Base-by-base conservation (phyloP, 2,113 vertebrate genomes). In the Periophthalmodon schlosseri region DNA sequence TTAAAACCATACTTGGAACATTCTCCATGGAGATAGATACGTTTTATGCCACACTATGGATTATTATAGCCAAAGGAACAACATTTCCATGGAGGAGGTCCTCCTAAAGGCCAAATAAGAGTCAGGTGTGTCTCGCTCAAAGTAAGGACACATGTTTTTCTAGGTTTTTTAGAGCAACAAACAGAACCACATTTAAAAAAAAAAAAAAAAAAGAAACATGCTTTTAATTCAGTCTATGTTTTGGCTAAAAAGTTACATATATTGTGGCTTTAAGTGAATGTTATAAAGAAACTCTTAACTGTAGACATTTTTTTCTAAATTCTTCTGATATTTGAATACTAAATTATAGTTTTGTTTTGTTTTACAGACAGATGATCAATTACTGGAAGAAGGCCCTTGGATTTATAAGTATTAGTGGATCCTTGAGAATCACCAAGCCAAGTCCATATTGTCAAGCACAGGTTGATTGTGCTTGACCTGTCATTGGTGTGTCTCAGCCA, bases 361-460 rank as follows among this genome's bases (percentile, higher is more conserved):
- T 36, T 91, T 91, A 56, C 91, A 96, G 95, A 92, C 86, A 50
- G 34, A 90, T 89, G 73, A 74, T 70, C 75, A 83, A 91, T 92
- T 83, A 73, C 84, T 93, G 81, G 85, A 70, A 70, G 89, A 91
- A 79, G 76, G 85, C 80, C 86, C 39, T 74, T 86, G 87, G 74
- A 91, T 77, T 87, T 84, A 86, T 71, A 84, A 89, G 73, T 86
- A 85, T 47, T 2, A 46, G 70, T 81, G 80, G 76, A 52, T 68
- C 68, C 70, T 65, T 71, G 61, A 23, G 66, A 79, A 74, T 84
- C 70, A 49, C 60, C 71, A 44, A 84, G 57, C 75, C 70, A 60
- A 66, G 24, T 36, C 61, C 24, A 56, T 52, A 49, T 78, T 81
- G 72, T 61, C 76, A 87, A 78, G 66, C 80, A 71, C 68, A 77